Conservation (phyloP, 2,888 invertebrate species). For the Lycaena phlaeas region DNA sequence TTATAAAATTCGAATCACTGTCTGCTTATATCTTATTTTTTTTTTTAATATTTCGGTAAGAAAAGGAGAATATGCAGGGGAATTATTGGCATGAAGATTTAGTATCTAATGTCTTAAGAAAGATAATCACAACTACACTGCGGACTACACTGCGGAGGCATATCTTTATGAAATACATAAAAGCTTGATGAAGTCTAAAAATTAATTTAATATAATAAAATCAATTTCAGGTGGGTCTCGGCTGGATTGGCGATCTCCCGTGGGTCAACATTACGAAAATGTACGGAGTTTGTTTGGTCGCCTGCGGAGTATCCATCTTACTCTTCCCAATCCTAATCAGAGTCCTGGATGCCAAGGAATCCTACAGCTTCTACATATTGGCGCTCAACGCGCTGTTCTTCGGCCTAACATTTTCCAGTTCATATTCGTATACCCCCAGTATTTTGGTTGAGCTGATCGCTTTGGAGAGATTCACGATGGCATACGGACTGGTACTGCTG, state of each 20-base stretch:
- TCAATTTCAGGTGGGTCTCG: constrained; percentile 78
- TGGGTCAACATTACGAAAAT: constrained; percentile 90
- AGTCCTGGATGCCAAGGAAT: constrained; percentile 37
- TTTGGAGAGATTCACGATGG: constrained; percentile 91
- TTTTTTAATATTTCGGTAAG: too few species aligned
- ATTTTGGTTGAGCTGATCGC: constrained; percentile 92
- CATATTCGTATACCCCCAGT: constrained; percentile 92
- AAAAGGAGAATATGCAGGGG: too few species aligned
- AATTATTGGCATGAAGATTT: too few species aligned
- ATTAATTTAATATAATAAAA: too few species aligned
- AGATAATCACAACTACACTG: too few species aligned
- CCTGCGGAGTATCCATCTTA: constrained; percentile 75
- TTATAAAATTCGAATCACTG: too few species aligned
- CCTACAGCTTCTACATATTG: constrained; percentile 64
- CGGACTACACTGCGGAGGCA: too few species aligned
- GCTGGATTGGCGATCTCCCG: constrained; percentile 90
- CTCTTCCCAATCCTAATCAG: constrained; percentile 73
- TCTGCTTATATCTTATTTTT: too few species aligned
- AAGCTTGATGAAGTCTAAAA: too few species aligned
- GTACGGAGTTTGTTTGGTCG: constrained; percentile 83
- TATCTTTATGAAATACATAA: too few species aligned
- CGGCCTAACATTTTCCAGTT: constrained; percentile 92
- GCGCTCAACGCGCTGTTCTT: constrained; percentile 77
- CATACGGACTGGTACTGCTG: constrained; percentile 90
- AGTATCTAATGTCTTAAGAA: too few species aligned